Conservation (phyloP, 2,888 invertebrate species). For the Alsophila aescularia region DNA sequence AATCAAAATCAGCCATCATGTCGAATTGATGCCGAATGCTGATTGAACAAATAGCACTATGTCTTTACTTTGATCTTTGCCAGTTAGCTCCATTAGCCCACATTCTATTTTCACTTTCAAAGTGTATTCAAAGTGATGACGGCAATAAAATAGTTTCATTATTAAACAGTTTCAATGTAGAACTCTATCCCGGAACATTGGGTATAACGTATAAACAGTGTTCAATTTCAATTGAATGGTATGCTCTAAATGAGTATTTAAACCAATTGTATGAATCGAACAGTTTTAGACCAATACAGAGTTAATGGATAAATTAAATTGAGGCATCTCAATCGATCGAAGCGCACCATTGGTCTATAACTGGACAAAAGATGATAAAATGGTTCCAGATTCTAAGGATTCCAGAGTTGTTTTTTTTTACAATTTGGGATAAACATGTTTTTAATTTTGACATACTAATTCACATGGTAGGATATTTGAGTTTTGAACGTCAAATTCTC, state of each 20-base stretch:
- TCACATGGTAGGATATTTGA: too few species aligned
- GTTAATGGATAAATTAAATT: slow-evolving; percentile 2
- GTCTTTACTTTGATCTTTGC: slow-evolving; percentile 21
- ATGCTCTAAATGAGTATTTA: neutral
- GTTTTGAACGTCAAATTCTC: too few species aligned
- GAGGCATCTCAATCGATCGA: neutral
- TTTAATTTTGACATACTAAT: too few species aligned
- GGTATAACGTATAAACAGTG: neutral
- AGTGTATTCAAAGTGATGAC: slow-evolving; percentile 12
- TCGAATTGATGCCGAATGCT: slow-evolving; percentile 2
- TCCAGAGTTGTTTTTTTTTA: too few species aligned
- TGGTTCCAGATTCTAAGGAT: neutral
- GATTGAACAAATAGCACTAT: slow-evolving; percentile 10
- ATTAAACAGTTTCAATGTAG: slow-evolving; percentile 4
- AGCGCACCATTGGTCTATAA: neutral
- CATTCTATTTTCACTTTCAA: slow-evolving; percentile 16
- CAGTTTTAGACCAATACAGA: slow-evolving; percentile 6
- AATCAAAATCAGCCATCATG: slow-evolving; percentile 7
- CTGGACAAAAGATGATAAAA: neutral
- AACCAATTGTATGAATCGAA: slow-evolving; percentile 1
- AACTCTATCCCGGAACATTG: neutral
- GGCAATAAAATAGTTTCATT: slow-evolving; percentile 11
- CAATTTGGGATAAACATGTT: too few species aligned
- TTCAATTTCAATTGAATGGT: slow-evolving; percentile 4
- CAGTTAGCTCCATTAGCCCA: slow-evolving; percentile 17